Evolutionary conservation across 2,113 vertebrate species (phyloP).

Genomic region (Natator depressus): DNA sequence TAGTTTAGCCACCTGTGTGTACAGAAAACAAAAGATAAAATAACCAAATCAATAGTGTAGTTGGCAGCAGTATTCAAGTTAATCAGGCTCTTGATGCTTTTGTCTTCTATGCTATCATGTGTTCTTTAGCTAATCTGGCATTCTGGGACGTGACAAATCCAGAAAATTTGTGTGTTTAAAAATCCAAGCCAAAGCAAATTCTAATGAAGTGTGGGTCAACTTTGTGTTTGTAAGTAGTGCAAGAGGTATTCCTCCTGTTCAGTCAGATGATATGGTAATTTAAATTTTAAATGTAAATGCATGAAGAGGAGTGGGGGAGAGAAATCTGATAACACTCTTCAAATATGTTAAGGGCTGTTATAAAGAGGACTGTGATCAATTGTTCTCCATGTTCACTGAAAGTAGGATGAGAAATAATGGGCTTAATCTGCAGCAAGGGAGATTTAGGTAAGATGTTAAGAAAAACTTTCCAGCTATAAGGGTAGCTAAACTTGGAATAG

Average conservation of each 20-base stretch:
- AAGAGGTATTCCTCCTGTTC: neutral
- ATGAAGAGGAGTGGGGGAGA: neutral
- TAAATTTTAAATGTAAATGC: neutral
- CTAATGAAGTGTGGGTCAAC: neutral
- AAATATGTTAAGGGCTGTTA: neutral
- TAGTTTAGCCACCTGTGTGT: neutral
- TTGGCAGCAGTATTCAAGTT: neutral
- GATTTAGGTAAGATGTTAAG: neutral
- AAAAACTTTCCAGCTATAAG: neutral
- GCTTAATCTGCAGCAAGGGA: neutral
- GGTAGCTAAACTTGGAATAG: neutral
- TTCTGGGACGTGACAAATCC: neutral
- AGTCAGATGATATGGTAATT: constrained; percentile 5
- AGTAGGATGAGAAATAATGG: neutral
- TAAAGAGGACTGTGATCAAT: neutral
- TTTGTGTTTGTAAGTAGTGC: neutral
- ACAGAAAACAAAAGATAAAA: neutral
- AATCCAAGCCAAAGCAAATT: neutral
- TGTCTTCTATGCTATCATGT: neutral
- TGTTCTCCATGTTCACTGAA: neutral
- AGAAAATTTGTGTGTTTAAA: neutral
- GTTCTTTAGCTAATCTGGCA: neutral
- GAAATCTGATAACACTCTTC: neutral
- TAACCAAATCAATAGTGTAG: neutral
- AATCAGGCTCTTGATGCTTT: neutral